phyloP scores from a whole-genome alignment of 2,113 vertebrate species.

The Rhea pennata region DNA sequence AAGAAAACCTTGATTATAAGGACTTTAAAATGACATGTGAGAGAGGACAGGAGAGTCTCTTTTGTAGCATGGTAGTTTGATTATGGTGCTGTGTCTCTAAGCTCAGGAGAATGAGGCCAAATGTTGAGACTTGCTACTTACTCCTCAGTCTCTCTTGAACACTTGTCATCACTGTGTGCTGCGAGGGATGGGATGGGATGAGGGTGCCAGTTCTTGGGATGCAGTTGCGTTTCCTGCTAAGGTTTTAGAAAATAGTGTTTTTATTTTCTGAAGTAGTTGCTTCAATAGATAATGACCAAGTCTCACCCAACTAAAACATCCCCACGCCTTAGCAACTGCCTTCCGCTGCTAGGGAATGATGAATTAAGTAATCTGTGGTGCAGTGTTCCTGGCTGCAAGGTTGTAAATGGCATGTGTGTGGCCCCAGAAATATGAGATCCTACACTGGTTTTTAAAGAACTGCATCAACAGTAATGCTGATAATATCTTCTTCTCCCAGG shows the following conservation, averaged over 20 bases:
- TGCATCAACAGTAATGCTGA: background rate
- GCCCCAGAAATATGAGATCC: background rate
- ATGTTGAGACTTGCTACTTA: background rate
- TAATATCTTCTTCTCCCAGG: background rate
- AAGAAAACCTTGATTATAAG: background rate
- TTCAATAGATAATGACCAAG: background rate
- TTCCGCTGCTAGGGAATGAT: background rate
- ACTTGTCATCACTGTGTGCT: accelerated
- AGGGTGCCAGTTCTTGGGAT: background rate
- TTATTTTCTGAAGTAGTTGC: background rate
- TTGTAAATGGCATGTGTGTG: background rate
- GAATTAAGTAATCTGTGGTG: slow-evolving; percentile 15
- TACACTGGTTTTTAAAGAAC: background rate
- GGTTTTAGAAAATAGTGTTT: background rate
- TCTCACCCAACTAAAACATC: background rate
- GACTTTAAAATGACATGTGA: background rate
- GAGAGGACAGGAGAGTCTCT: background rate
- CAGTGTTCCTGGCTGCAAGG: background rate
- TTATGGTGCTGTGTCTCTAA: background rate
- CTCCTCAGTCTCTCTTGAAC: background rate
- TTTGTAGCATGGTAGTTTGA: background rate
- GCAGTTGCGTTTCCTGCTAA: background rate
- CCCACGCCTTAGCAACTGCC: background rate
- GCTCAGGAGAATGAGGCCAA: background rate
- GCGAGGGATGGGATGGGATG: background rate